Evolutionary conservation across 1,140 invertebrate species (phyloP), one percentile per base, ranked within the genome.

Genomic region (Euborellia annulipes): DNA sequence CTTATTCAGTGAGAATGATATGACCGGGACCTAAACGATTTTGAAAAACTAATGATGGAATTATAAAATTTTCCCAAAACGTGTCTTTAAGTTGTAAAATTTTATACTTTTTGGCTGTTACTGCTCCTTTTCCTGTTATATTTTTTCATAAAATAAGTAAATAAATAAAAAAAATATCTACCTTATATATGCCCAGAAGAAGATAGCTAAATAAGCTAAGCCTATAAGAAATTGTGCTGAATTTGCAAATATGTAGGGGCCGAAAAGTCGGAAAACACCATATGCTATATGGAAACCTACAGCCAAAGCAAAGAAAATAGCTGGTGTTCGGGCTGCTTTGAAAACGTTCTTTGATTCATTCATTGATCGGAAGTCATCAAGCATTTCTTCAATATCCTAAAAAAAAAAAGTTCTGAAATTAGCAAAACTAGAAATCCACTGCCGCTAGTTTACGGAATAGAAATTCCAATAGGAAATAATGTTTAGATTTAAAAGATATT

Each of bases 311-410:
- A 93, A 89, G 59, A 92, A 80, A n/a, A 93, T 89, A 7, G 89
- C 90, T 3, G 91, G 90, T 17, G 92, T 96, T 52, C 89, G 73
- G 6, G 87, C 88, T 43, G 90, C 87, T 66, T 92, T 94, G 63
- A 96, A 96, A 48, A 96, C 89, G 64, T 96, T 97, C 72, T 97
- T 97, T 58, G 85, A 85, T 62, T 96, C 91, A 67, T 97, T 97
- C 67, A 94, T 86, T 32, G 82, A 76, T 55, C 76, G 77, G 60
- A 89, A 96, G 59, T 87, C 86, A 16, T 66, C 59, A 62, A 79
- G 95, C 41, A 81, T 67, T 34, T 91, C 85, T 47, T 90, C 82
- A 39, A 94, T 70, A 65, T 94, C 87, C 73, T 84, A 56, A 43
- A 50, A 58, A 58, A 57, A 47, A 50, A 44, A n/a, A n/a, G n/a